phyloP scores from a whole-genome alignment of 1,140 invertebrate genomes.

The Bombus waltoni region DNA sequence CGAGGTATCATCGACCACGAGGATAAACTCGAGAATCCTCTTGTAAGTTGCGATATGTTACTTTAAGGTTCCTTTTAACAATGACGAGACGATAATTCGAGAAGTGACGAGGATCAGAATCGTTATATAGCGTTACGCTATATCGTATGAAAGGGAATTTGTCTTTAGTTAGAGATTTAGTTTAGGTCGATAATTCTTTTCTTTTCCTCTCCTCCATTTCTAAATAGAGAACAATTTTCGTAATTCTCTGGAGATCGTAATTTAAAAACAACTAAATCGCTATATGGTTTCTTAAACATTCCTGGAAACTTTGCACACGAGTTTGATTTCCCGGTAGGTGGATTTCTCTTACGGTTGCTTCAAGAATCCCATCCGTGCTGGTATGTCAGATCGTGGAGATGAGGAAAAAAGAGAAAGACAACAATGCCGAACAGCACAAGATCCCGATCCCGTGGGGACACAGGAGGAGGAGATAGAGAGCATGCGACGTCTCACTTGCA shows the following conservation, averaged over 20 bases:
- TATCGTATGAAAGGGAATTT: too few species aligned
- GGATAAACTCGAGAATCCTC: background rate
- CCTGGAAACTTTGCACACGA: background rate
- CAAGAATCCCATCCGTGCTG: background rate
- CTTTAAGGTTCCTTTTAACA: background rate
- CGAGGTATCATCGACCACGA: background rate
- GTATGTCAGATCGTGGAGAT: background rate
- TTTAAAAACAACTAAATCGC: background rate
- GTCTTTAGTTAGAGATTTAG: too few species aligned
- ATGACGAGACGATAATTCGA: background rate
- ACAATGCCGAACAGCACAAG: background rate
- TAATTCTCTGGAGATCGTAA: too few species aligned
- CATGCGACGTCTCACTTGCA: slow-evolving; percentile 1
- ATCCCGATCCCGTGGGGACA: background rate
- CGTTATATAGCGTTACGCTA: too few species aligned
- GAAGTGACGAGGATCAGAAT: background rate
- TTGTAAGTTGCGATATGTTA: background rate
- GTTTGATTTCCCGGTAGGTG: background rate
- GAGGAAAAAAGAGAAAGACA: background rate
- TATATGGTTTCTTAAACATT: background rate
- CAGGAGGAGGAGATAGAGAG: background rate
- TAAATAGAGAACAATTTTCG: too few species aligned
- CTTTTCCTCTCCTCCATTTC: too few species aligned
- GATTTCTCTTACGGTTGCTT: background rate
- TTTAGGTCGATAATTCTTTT: too few species aligned